phyloP scores from a whole-genome alignment of 2,113 vertebrate species.

The Otis tarda region DNA sequence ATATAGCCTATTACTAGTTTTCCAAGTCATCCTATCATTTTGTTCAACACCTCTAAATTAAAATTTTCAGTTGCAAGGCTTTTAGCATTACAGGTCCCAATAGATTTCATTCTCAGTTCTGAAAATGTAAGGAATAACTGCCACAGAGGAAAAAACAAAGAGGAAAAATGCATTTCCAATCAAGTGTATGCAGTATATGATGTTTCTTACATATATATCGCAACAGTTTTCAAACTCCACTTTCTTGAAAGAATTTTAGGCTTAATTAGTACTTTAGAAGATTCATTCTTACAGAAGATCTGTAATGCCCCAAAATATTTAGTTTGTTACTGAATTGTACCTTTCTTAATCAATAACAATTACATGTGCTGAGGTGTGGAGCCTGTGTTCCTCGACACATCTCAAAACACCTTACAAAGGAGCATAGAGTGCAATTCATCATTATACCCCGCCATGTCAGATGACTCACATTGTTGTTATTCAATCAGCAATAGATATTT shows the following conservation, averaged over 20 bases:
- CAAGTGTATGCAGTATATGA: background rate
- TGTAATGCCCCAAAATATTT: background rate
- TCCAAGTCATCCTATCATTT: background rate
- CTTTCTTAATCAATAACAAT: background rate
- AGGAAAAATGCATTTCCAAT: background rate
- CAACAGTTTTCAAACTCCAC: background rate
- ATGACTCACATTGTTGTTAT: background rate
- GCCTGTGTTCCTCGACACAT: background rate
- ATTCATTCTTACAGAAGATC: background rate
- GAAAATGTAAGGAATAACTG: background rate
- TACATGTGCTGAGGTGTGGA: background rate
- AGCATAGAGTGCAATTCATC: background rate
- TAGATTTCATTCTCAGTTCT: background rate
- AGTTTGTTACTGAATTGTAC: background rate
- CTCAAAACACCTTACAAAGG: background rate
- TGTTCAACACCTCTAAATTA: background rate
- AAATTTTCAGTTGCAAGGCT: background rate
- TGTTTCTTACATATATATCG: background rate
- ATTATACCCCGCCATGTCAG: background rate
- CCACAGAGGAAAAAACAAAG: background rate
- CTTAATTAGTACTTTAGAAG: background rate
- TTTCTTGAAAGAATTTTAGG: background rate
- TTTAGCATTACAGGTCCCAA: background rate
- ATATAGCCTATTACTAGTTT: background rate
- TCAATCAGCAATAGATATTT: background rate